phyloP scores from a whole-genome alignment of 2,797 vertebrate species.

The Bovichtus diacanthus region DNA sequence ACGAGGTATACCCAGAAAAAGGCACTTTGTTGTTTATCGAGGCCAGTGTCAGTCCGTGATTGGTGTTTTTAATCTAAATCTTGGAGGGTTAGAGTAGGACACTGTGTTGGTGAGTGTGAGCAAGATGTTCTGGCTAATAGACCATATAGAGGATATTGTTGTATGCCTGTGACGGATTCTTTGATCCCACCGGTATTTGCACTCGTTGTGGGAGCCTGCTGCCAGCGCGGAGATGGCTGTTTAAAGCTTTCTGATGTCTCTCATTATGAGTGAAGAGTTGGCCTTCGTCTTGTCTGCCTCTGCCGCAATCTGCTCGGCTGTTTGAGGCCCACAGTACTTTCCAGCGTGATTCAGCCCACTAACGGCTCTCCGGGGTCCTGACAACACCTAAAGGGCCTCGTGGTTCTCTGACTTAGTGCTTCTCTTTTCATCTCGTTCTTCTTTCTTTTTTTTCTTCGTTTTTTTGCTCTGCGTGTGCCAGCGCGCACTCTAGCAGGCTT shows the following conservation, averaged over 20 bases:
- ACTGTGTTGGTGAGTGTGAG: background rate
- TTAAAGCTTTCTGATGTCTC: conserved; percentile 60
- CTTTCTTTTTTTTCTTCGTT: background rate
- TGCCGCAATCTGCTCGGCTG: conserved; percentile 18
- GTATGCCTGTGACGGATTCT: conserved; percentile 42
- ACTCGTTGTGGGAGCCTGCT: conserved; percentile 36
- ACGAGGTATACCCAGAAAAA: conserved; percentile 9
- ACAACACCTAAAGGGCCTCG: conserved; percentile 48
- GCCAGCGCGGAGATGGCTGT: conserved; percentile 36
- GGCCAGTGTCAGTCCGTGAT: conserved; percentile 8
- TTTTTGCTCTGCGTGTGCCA: too few species aligned
- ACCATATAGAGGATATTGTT: conserved; percentile 26
- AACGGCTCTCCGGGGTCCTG: conserved; percentile 56
- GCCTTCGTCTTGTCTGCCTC: conserved; percentile 48
- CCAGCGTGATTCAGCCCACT: conserved; percentile 42
- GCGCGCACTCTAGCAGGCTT: background rate
- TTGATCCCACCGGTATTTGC: conserved; percentile 60
- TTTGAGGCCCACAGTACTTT: conserved; percentile 49
- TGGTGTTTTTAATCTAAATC: conserved; percentile 38
- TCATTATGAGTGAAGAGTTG: conserved; percentile 61
- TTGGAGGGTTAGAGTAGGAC: background rate
- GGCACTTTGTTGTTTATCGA: background rate
- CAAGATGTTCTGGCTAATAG: conserved; percentile 8
- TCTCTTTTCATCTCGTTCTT: conserved; percentile 46
- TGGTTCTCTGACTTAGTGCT: conserved; percentile 28